phyloP scores from a whole-genome alignment of 2,113 vertebrate genomes.

The Lycaon pictus region DNA sequence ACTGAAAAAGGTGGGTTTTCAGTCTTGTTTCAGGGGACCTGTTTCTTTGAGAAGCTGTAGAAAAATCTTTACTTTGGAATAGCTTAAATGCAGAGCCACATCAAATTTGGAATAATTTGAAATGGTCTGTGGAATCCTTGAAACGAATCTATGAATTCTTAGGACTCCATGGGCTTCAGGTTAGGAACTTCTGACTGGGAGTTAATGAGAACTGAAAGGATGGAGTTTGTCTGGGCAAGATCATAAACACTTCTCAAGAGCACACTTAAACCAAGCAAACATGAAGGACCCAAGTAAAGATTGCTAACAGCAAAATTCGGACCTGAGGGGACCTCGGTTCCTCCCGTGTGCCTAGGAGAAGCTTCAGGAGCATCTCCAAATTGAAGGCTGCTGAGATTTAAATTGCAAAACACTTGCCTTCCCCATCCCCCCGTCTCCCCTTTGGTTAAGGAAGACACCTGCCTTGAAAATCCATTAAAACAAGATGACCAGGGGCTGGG shows the following conservation, averaged over 20 bases:
- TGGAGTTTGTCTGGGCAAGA: not conserved
- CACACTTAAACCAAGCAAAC: not conserved
- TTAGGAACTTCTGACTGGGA: not conserved
- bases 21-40: not conserved
- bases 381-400: not conserved
- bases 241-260: not conserved
- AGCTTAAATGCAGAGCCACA: not conserved
- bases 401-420: not conserved
- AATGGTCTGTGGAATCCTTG: not conserved
- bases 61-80: not conserved
- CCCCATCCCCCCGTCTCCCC: not conserved
- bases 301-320: not conserved
- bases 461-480: not conserved
- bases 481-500: not conserved
- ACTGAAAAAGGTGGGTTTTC: not conserved
- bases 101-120: not conserved
- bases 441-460: not conserved
- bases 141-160: not conserved
- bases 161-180: not conserved
- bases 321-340: not conserved
- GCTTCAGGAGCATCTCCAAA: not conserved
- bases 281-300: not conserved
- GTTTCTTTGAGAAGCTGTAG: not conserved
- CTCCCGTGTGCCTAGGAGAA: not conserved
- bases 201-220: not conserved